These are phyloP conservation scores for Chrosomus eos DNA, from an alignment of 2,797 vertebrate genomes.

Conservation along the genomic window DNA sequence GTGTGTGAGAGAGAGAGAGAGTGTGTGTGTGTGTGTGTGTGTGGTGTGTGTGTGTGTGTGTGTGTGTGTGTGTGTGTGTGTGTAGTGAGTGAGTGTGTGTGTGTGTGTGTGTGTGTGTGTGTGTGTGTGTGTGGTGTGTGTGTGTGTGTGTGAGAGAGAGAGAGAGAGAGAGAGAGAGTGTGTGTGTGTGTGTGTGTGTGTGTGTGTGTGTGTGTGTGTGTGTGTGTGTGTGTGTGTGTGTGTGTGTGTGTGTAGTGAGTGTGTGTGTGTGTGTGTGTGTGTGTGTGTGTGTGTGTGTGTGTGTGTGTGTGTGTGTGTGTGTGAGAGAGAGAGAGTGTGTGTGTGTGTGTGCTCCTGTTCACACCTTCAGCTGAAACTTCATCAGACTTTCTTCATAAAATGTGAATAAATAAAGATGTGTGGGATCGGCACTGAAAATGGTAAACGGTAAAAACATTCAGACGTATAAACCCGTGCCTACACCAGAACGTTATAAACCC, in stretches of 20 bases:
- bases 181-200: conserved; percentile 45
- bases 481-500: too few species aligned
- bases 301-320: conserved; percentile 48
- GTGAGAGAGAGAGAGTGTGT: too few species aligned
- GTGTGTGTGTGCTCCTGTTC: conserved; percentile 47
- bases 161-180: too few species aligned
- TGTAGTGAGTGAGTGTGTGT: too few species aligned
- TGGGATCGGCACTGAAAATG: too few species aligned
- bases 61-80: conserved; percentile 46
- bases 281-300: conserved; percentile 46
- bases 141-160: conserved; percentile 49
- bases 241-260: conserved; percentile 48
- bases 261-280: conserved; percentile 48
- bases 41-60: conserved; percentile 45
- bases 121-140: conserved; percentile 41
- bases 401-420: too few species aligned
- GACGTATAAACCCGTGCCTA: too few species aligned
- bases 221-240: conserved; percentile 47
- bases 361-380: conserved; percentile 43
- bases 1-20: too few species aligned
- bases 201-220: conserved; percentile 47
- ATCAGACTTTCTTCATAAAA: not conserved
- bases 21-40: conserved; percentile 47
- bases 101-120: conserved; percentile 48
- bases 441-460: too few species aligned